Evolutionary conservation across 2,888 invertebrate species (phyloP).

Genomic region (Busseola fusca): DNA sequence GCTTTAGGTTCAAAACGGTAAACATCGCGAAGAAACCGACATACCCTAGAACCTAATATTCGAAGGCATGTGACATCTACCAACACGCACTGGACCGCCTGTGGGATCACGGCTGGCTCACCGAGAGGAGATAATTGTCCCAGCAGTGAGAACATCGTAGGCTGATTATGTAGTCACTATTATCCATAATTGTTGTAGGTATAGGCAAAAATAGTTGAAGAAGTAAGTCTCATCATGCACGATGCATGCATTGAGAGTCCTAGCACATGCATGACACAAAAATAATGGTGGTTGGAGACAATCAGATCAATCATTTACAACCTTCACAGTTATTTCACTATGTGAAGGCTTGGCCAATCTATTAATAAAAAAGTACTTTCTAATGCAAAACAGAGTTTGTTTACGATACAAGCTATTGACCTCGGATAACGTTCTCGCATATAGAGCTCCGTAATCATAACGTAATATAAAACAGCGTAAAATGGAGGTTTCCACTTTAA

Average conservation of each 20-base stretch:
- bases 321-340: not conserved
- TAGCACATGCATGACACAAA: not conserved
- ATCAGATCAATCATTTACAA: not conserved
- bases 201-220: not conserved
- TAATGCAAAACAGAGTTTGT: conserved; percentile 5
- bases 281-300: not conserved
- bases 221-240: not conserved
- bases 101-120: too few relatives aligned
- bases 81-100: too few relatives aligned
- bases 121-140: too few relatives aligned
- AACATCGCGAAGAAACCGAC: too few relatives aligned
- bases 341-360: not conserved
- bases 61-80: too few relatives aligned
- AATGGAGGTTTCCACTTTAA: conserved; percentile 28
- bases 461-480: conserved; percentile 29
- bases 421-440: conserved; percentile 20
- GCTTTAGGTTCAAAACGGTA: too few relatives aligned
- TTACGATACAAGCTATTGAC: conserved; percentile 24
- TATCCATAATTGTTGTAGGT: not conserved
- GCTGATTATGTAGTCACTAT: too few relatives aligned
- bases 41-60: too few relatives aligned
- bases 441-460: conserved; percentile 29
- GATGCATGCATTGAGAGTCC: not conserved
- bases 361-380: conserved; percentile 7
- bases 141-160: too few relatives aligned